Percentiles rank a stretch among this genome's conserved stretches.
phyloP scores from a whole-genome alignment of 1,140 invertebrate genomes.

The Scaptomyza hsui region DNA sequence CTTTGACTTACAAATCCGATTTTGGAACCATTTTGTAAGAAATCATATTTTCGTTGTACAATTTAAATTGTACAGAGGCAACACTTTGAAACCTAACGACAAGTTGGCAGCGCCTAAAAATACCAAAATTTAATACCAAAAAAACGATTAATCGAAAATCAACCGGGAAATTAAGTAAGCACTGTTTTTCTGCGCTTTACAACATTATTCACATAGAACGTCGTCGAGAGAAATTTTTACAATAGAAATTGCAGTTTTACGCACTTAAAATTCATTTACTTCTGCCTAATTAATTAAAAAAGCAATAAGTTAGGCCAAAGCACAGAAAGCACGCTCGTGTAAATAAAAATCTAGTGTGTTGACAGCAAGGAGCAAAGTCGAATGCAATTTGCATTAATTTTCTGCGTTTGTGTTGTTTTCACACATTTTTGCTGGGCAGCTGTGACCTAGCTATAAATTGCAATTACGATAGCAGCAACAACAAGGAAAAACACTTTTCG shows the following conservation, averaged over 20 bases:
- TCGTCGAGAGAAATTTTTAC: constrained; percentile 59
- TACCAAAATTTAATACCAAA: not conserved
- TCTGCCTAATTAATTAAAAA: constrained; percentile 8
- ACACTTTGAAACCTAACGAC: not conserved
- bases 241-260: constrained; percentile 49
- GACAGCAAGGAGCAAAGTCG: constrained; percentile 16
- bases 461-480: constrained; percentile 52
- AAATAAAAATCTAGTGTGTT: not conserved
- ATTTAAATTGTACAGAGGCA: not conserved
- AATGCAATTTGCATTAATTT: constrained; percentile 27
- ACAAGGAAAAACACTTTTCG: constrained; percentile 45
- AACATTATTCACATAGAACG: constrained; percentile 45
- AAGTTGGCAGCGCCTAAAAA: constrained; percentile 29
- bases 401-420: constrained; percentile 56
- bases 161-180: not conserved
- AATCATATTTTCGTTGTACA: not conserved
- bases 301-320: not conserved
- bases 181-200: constrained; percentile 15
- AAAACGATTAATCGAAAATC: constrained; percentile 2
- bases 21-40: not conserved
- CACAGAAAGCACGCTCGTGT: not conserved
- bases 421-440: constrained; percentile 54
- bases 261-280: constrained; percentile 15
- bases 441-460: constrained; percentile 52
- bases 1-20: not conserved